Evolutionary conservation across 2,113 vertebrate genomes (phyloP).

Genomic region (Pantherophis guttatus): DNA sequence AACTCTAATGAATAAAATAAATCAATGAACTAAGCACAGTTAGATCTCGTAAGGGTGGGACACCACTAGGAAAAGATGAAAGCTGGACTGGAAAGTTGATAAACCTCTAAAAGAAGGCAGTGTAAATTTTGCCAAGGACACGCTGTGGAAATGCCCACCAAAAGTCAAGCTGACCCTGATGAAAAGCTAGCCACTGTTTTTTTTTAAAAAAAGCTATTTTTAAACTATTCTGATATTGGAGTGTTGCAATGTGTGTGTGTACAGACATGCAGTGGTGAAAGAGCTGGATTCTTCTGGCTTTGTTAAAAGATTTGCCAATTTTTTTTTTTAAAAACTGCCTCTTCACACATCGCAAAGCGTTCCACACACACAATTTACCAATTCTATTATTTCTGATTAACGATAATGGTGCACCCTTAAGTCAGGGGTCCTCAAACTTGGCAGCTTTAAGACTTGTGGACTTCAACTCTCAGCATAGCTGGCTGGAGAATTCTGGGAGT

Average conservation of each 20-base stretch:
- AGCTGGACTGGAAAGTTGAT: not conserved
- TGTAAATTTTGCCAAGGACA: not conserved
- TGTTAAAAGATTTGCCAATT: not conserved
- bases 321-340: too few relatives aligned
- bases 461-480: too few relatives aligned
- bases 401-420: not conserved
- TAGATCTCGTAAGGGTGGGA: not conserved
- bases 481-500: too few relatives aligned
- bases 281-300: not conserved
- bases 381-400: not conserved
- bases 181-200: not conserved
- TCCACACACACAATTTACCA: fast-evolving
- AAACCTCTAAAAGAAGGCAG: not conserved
- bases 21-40: not conserved
- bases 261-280: not conserved
- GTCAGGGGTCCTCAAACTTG: too few relatives aligned
- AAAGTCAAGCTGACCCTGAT: not conserved
- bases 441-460: too few relatives aligned
- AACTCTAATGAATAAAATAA: not conserved
- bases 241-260: not conserved
- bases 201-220: not conserved
- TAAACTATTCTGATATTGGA: not conserved
- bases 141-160: not conserved
- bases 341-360: not conserved
- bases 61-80: not conserved